A percentile compares a stretch with the other conserved stretches of the same genome.
Conservation (phyloP, 2,797 vertebrate species). For the Salarias fasciatus region DNA sequence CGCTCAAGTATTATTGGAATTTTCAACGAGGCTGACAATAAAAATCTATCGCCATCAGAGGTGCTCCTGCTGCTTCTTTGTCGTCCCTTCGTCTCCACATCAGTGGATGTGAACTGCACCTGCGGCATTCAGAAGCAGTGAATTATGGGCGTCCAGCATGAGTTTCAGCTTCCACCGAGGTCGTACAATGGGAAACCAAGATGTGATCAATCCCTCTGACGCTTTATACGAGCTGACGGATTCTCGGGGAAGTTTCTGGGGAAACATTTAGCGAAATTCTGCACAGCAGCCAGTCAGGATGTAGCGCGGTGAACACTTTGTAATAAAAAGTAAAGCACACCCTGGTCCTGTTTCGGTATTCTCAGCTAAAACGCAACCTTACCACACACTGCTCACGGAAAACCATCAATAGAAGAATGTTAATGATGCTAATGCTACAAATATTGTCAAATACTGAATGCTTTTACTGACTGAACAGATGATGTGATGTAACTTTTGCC, state of each 20-base stretch:
- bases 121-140: constrained; percentile 1
- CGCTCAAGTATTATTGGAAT: constrained; percentile 31
- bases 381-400: no score
- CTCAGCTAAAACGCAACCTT: background rate
- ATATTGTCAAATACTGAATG: no score
- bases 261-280: constrained; percentile 21
- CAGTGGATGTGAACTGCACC: constrained; percentile 1
- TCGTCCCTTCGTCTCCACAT: no score
- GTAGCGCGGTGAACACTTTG: constrained; percentile 10
- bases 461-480: no score
- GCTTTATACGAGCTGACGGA: constrained; percentile 29
- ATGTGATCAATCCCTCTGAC: constrained; percentile 38
- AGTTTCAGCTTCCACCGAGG: constrained; percentile 7
- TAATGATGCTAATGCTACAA: no score
- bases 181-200: constrained; percentile 23
- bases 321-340: background rate
- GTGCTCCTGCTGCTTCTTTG: no score
- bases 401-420: no score
- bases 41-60: background rate
- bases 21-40: constrained; percentile 16
- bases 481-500: no score
- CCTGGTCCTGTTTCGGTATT: background rate
- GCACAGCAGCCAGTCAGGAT: constrained; percentile 23
- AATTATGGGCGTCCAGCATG: background rate
- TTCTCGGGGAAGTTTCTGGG: constrained; percentile 35